Evolutionary conservation across 2,797 vertebrate species (phyloP), one percentile per base, ranked within the genome.

Genomic region (Lepidocolaptes lacrymiger): DNA sequence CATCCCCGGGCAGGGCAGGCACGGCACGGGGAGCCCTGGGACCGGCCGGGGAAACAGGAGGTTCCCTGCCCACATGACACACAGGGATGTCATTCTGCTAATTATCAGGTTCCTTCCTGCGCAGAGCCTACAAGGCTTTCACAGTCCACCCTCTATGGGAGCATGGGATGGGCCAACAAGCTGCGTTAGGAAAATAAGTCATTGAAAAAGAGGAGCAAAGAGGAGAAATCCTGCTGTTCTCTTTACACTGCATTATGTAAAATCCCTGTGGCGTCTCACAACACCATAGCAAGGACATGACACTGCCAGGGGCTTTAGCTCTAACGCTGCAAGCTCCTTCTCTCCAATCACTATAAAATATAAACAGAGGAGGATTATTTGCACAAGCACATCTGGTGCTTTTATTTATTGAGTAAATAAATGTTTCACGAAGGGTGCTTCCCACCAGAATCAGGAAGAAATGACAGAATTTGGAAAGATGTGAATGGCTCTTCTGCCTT

Each of bases 51-150:
- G 17, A 15, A 41, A 27, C 24, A 1, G 54, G 17, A 3, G 6
- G 20, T 48, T 17, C 32, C 72, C 72, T 37, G 82, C 67, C 46
- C 71, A 1, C 8, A 2, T 28, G 14, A 41, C 12, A 41, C 0
- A 0, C 30, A 1, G 0, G 19, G 8, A 14, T 58, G 62, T 13
- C 27, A 37, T 56, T 32, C 32, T 4, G 4, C 14, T 1, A 12
- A 36, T 88, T 27, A 51, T 1, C 56, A 2, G 3, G 10, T 41
- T 14, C 12, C 39, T 89, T 66, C 44, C 63, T 27, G 55, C 49
- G 26, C 27, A 10, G n/a, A 59, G 61, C 10, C 18, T 22, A 21
- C 21, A 46, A 12, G 44, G 62, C 26, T 83, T 26, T 68, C 39
- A 12, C 39, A 4, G 54, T 1, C 76, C 61, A 2, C 27, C 72